phyloP scores from a whole-genome alignment of 2,888 invertebrate species.

The Pristionchus maxplancki region DNA sequence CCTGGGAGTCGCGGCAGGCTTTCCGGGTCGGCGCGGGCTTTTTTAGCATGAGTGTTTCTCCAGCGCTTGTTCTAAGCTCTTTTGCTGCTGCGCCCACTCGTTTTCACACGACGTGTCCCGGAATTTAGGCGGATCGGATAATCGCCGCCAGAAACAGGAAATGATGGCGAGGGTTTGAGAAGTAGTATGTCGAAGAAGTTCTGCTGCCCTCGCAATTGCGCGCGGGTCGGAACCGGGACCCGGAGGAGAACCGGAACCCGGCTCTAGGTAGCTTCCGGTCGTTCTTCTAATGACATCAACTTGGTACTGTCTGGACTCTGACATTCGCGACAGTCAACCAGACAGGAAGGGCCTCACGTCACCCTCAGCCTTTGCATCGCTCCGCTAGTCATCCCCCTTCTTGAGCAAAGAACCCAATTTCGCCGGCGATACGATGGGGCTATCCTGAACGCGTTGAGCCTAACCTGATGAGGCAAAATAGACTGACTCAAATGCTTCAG shows the following conservation, averaged over 20 bases:
- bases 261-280: not conserved
- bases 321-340: not conserved
- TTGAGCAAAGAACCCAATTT: conserved; percentile 23
- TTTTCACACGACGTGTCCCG: not conserved
- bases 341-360: conserved; percentile 20
- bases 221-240: not conserved
- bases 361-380: not conserved
- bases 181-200: not conserved
- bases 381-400: not conserved
- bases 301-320: not conserved
- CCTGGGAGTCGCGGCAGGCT: not conserved
- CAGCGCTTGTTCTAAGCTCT: not conserved
- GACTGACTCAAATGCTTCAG: not conserved
- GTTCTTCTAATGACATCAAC: not conserved
- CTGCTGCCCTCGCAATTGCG: not conserved
- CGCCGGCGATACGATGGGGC: not conserved
- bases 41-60: not conserved
- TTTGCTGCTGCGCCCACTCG: not conserved
- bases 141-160: not conserved
- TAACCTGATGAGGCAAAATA: not conserved
- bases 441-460: not conserved
- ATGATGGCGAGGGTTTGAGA: not conserved
- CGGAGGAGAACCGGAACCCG: conserved; percentile 13
- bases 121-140: not conserved
- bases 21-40: not conserved